Evolutionary conservation across 1,140 invertebrate genomes (phyloP), one percentile per base, ranked within the genome.

Genomic region (Listronotus bonariensis): DNA sequence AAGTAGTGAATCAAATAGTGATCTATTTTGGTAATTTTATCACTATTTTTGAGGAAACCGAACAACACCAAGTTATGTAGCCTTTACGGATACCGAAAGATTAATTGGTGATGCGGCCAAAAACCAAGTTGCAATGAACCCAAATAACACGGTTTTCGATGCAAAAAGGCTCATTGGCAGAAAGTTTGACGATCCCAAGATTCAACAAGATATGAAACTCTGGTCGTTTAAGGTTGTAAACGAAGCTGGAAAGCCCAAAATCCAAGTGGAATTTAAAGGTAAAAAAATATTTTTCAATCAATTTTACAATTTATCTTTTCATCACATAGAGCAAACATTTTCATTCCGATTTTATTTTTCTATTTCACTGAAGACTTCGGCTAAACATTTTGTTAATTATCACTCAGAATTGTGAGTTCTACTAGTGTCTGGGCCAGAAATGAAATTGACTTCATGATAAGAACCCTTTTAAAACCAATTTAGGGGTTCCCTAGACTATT

Each of bases 11-110:
- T n/a, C n/a, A n/a, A n/a, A n/a, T n/a, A n/a, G n/a, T n/a, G n/a
- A n/a, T n/a, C n/a, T n/a, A n/a, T n/a, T n/a, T n/a, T n/a, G n/a
- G n/a, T n/a, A n/a, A n/a, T n/a, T n/a, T n/a, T n/a, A 3, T 26
- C 20, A 26, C 20, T 26, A 5, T 26, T 26, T 51, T 51, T 38
- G 12, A 65, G 63, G 94, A 17, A 96, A 96, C 81, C 81, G 93
- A 45, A 96, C 93, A 26, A 96, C 93, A 40, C 93, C 93, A 8
- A 91, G 89, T 57, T 96, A 95, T 80, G 93, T 97, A 40, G 93
- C 92, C 1, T 89, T 94, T 78, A 92, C 88, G 0, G 91, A 93
- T 65, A 89, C 87, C 0, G 92, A 94, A 76, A 79, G 90, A 2
- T 80, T 92, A 9, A 89, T 92, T 17, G 84, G 84, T 12, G 82